Base-by-base conservation (phyloP, 2,888 invertebrate genomes). In the Philaethria dido region DNA sequence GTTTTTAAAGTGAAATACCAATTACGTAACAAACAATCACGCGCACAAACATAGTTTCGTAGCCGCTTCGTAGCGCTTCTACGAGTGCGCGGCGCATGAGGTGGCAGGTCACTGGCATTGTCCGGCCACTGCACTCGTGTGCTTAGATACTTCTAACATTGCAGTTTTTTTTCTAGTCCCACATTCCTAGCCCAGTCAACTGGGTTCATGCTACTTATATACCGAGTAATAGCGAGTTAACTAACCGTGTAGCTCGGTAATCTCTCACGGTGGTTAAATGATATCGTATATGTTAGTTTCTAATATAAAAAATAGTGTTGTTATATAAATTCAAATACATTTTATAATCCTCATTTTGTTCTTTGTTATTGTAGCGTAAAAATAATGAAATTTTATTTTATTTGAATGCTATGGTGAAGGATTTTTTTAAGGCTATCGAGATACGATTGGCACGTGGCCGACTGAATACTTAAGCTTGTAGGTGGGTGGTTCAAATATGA, bases 121-220 rank as follows among this genome's bases (percentile, higher is more conserved):
- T 75, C 64, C 86, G 90, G 92, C 82, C 92, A 91, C 81, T 92
- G 91, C 90, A 89, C 92, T 80, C 90, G 82, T 88, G 86, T 82
- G 86, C 88, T 89, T 91, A 91, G 89, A 91, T 89, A 87, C 85
- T 86, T 90, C 91, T 91, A 89, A 90, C 87, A 82, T 83, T 85
- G 86, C 85, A 84, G 78, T 90, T 89, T 90, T 85, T 87, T 90
- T 92, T 88, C 86, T 90, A 87, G 87, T 84, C 78, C 86, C 78
- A 80, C 89, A 90, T 90, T 91, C 89, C 83, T 84, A 83, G 82
- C 83, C 76, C 80, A 75, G 74, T 74, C 80, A 80, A 81, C 80
- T 71, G 78, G 73, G 78, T 78, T 78, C 78, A 78, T 77, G 74
- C 78, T 75, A 75, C 78, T 78, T 76, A 74, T 74, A 72, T 74